These are phyloP conservation scores for Odocoileus virginianus DNA, from an alignment of 2,113 vertebrate species.

Conservation along the genomic window DNA sequence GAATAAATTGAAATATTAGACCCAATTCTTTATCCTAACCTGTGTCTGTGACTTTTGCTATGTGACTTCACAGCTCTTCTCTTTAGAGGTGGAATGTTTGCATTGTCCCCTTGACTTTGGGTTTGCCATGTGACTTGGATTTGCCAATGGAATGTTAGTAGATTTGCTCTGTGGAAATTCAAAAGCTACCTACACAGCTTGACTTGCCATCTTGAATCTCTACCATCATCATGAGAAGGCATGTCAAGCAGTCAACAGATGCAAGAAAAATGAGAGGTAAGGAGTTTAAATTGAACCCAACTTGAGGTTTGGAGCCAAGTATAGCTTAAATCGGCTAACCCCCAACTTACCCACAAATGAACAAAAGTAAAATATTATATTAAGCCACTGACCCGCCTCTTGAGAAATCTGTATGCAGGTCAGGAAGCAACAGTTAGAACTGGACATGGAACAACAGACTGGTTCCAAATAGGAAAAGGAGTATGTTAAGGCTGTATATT, in stretches of 20 bases:
- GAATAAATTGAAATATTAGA: background rate
- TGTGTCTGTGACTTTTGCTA: background rate
- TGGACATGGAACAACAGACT: background rate
- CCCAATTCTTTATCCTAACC: background rate
- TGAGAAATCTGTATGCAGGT: background rate
- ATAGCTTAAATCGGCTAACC: background rate
- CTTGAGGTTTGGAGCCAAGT: background rate
- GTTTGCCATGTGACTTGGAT: background rate
- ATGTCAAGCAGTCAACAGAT: background rate
- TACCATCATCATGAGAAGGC: background rate
- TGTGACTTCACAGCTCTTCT: background rate
- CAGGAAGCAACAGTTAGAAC: background rate
- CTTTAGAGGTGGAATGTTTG: background rate
- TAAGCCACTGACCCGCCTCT: background rate
- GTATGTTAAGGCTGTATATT: background rate
- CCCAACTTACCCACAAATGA: background rate
- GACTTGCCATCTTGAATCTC: background rate
- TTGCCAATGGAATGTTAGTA: background rate
- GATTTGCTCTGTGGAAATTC: background rate
- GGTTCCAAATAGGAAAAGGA: background rate
- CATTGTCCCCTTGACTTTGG: background rate
- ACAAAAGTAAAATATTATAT: background rate
- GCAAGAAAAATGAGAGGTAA: background rate
- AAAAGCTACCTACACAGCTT: background rate
- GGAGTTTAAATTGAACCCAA: background rate